These are phyloP conservation scores for Sula dactylatra DNA, from an alignment of 2,113 vertebrate species.

Conservation along the genomic window DNA sequence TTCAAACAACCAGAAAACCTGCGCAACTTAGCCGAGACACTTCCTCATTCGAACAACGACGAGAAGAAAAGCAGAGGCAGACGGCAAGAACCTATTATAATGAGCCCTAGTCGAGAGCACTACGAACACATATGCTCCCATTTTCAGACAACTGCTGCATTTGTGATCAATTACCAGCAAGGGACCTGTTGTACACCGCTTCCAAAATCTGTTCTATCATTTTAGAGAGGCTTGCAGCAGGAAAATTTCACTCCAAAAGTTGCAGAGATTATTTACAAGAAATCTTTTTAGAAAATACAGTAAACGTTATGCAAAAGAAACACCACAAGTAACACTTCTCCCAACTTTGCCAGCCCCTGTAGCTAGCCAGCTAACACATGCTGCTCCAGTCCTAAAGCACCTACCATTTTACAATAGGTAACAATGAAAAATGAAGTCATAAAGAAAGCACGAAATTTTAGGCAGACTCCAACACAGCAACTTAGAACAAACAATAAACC, in stretches of 20 bases:
- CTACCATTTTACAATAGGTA: not conserved
- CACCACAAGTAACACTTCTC: not conserved
- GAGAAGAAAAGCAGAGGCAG: constrained; percentile 30
- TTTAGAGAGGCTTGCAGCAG: constrained; percentile 29
- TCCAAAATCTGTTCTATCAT: constrained; percentile 31
- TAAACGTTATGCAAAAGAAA: not conserved
- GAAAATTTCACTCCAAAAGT: constrained; percentile 32
- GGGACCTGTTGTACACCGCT: not conserved
- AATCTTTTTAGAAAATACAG: constrained; percentile 50
- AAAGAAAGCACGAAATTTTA: not conserved
- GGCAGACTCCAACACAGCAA: not conserved
- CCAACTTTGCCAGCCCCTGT: not conserved
- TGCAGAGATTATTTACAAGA: constrained; percentile 39
- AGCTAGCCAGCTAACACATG: constrained; percentile 2
- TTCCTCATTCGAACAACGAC: constrained; percentile 54
- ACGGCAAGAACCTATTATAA: not conserved
- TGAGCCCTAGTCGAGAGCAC: constrained; percentile 12
- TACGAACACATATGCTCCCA: not conserved
- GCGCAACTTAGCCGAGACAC: constrained; percentile 42
- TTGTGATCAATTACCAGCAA: constrained; percentile 54
- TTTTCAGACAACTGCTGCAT: constrained; percentile 46
- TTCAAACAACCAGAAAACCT: not conserved
- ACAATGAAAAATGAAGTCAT: not conserved
- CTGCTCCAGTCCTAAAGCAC: not conserved
- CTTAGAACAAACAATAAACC: not conserved